phyloP scores from a whole-genome alignment of 1,140 invertebrate species.

The Cotesia glomerata region DNA sequence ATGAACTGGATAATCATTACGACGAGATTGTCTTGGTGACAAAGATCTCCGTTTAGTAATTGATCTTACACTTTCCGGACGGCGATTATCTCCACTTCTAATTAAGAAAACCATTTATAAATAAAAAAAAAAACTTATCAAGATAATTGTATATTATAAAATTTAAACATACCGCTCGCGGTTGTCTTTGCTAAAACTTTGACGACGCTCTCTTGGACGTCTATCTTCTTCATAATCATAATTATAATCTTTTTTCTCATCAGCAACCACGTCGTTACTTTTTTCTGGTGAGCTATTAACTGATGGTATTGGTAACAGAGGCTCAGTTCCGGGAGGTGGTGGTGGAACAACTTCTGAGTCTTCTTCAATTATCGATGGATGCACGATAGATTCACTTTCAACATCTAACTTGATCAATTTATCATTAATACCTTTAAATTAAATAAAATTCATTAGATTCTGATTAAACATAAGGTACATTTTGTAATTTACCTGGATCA shows the following conservation, averaged over 20 bases:
- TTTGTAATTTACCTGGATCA: conserved; percentile 12
- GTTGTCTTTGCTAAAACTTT: conserved; percentile 58
- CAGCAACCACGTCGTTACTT: conserved; percentile 39
- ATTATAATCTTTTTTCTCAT: conserved; percentile 50
- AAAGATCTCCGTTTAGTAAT: conserved; percentile 53
- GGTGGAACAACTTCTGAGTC: conserved; percentile 53
- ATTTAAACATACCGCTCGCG: conserved; percentile 51
- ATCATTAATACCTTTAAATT: conserved; percentile 45
- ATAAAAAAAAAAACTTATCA: conserved; percentile 2
- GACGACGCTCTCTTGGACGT: conserved; percentile 53
- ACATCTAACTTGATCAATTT: conserved; percentile 46
- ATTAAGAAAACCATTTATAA: conserved; percentile 16
- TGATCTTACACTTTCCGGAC: conserved; percentile 52
- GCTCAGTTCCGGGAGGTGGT: conserved; percentile 60
- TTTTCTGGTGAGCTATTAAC: conserved; percentile 44
- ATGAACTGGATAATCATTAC: conserved; percentile 49
- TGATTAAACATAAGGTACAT: neutral
- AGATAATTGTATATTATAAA: neutral
- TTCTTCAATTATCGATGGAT: conserved; percentile 46
- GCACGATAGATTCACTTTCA: conserved; percentile 43
- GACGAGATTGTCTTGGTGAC: conserved; percentile 54
- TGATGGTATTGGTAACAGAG: conserved; percentile 56
- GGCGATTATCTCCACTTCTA: conserved; percentile 50
- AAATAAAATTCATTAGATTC: no score
- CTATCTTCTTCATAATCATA: conserved; percentile 43